Conservation (phyloP, 2,797 vertebrate genomes). For the Muraenolepis orangiensis region DNA sequence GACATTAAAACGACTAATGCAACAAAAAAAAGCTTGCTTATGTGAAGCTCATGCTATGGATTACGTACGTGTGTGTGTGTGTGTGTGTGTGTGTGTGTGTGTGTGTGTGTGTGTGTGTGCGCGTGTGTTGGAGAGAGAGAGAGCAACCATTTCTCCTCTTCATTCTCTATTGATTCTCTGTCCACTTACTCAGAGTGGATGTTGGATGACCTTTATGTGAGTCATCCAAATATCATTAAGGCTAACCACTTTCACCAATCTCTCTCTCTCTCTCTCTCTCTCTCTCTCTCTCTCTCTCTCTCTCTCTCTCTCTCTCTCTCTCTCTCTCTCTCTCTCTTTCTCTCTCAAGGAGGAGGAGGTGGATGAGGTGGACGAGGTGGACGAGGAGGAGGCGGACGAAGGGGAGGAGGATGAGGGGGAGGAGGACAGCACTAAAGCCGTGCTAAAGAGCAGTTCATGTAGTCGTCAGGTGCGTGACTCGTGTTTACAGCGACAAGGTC, state of each 20-base stretch:
- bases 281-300: too few relatives aligned
- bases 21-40: slow-evolving; percentile 36
- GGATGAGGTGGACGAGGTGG: too few relatives aligned
- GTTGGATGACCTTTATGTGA: slow-evolving; percentile 59
- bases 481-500: too few relatives aligned
- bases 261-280: slow-evolving; percentile 13
- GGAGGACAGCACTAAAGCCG: too few relatives aligned
- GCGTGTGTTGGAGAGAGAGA: slow-evolving; percentile 9
- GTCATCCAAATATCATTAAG: slow-evolving; percentile 71
- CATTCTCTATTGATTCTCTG: slow-evolving; percentile 42
- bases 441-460: too few relatives aligned
- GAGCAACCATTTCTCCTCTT: slow-evolving; percentile 6
- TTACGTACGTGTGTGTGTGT: slow-evolving; percentile 22
- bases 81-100: not conserved
- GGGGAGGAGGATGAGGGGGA: too few relatives aligned
- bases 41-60: slow-evolving; percentile 44
- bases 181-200: slow-evolving; percentile 50
- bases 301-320: too few relatives aligned
- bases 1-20: slow-evolving; percentile 27
- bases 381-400: too few relatives aligned
- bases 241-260: slow-evolving; percentile 41
- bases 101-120: slow-evolving; percentile 14
- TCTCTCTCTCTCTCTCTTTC: too few relatives aligned
- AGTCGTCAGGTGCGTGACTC: too few relatives aligned
- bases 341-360: too few relatives aligned